phyloP scores from a whole-genome alignment of 2,113 vertebrate species.

The Onychorhynchus coronatus region DNA sequence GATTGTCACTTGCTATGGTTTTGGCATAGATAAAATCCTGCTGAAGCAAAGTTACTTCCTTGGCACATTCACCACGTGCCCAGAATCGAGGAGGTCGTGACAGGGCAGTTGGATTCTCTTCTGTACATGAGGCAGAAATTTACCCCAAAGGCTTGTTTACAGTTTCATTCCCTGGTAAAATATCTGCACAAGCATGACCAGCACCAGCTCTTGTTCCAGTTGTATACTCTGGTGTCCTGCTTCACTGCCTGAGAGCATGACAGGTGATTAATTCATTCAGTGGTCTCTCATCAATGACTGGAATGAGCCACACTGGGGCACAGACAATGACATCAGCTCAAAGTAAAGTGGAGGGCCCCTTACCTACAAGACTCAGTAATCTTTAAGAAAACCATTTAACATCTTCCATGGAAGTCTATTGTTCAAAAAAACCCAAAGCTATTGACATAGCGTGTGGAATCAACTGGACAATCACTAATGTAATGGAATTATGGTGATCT shows the following conservation, averaged over 20 bases:
- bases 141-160: not conserved
- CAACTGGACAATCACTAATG: constrained; percentile 71
- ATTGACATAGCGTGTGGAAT: constrained; percentile 59
- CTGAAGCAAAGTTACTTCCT: not conserved
- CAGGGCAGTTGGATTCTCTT: not conserved
- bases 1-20: constrained; percentile 36
- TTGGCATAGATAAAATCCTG: not conserved
- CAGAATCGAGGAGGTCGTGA: not conserved
- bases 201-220: not conserved
- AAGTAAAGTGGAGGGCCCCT: not conserved
- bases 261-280: not conserved
- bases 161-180: not conserved
- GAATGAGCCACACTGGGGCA: not conserved
- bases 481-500: constrained; percentile 63
- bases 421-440: constrained; percentile 14
- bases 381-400: constrained; percentile 52
- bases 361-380: not conserved
- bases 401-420: not conserved
- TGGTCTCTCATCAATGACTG: not conserved
- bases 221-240: not conserved
- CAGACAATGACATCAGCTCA: not conserved
- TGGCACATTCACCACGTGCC: not conserved
- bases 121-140: not conserved
- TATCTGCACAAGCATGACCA: not conserved
- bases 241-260: not conserved